Evolutionary conservation across 1,140 invertebrate species (phyloP), one percentile per base, ranked within the genome.

Genomic region (Papilio helenus): DNA sequence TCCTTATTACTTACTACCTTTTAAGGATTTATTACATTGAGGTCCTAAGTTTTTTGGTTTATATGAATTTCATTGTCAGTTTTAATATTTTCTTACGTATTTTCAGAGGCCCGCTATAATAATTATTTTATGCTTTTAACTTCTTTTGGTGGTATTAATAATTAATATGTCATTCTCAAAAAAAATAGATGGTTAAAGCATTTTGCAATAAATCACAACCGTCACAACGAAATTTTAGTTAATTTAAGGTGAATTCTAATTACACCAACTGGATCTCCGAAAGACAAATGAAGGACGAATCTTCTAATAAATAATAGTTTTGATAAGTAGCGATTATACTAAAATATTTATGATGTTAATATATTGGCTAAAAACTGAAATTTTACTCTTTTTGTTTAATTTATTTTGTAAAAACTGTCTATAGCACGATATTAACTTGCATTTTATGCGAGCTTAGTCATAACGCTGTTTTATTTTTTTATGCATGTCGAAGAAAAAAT

Each of bases 231-330:
- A 49, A 74, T 4, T 72, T 42, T 74, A 74, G 20, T 74, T 23
- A 74, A 74, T 74, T 74, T 44, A 74, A 74, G 72, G 44, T 26
- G 39, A 74, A 51, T 44, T 74, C 72, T 74, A 74, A 12, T 46
- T 46, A 23, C 49, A 73, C 72, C 68, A 73, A 74, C 72, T 46
- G n/a, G 72, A 74, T 74, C 26, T 74, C 23, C 23, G 20, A 74
- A 74, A 49, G 72, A 74, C 23, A 49, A 74, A 51, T 49, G 20
- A 74, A 74, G 72, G 72, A 74, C 72, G 23, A 46, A 46, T 16
- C 2, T 74, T 14, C 51, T 49, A 29, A 49, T 44, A 16, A 49
- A 23, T 51, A 46, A 68, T 68, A 10, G 18, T 16, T 74, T 74
- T 74, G 39, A 26, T 74, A 23, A 8, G 20, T 46, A 46, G 42